A percentile compares a stretch with the other conserved stretches of the same genome.
phyloP scores from a whole-genome alignment of 1,140 invertebrate species.

The Dendrolimus kikuchii region DNA sequence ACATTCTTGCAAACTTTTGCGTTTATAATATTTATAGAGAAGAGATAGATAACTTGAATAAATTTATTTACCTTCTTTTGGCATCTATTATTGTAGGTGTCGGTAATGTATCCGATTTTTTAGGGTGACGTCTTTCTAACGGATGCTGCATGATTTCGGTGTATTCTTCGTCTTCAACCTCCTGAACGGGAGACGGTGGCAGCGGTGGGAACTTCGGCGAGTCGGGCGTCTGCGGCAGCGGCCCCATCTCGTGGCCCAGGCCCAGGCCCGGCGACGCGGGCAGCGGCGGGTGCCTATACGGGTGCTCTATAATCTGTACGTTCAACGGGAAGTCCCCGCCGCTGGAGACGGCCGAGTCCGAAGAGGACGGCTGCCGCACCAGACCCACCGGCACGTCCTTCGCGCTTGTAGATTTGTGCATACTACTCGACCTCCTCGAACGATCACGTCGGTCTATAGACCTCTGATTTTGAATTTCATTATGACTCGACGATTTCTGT shows the following conservation, averaged over 20 bases:
- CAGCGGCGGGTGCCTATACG: slow-evolving; percentile 59
- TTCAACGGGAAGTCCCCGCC: slow-evolving; percentile 67
- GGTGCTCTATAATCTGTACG: slow-evolving; percentile 69
- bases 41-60: slow-evolving; percentile 3
- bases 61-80: slow-evolving; percentile 55
- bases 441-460: slow-evolving; percentile 72
- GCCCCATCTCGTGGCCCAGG: slow-evolving; percentile 61
- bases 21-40: too few relatives aligned
- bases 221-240: slow-evolving; percentile 72
- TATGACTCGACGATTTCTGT: slow-evolving; percentile 74
- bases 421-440: slow-evolving; percentile 71
- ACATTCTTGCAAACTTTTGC: too few relatives aligned
- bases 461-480: slow-evolving; percentile 72
- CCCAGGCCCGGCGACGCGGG: slow-evolving; percentile 48
- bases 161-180: slow-evolving; percentile 80
- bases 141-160: slow-evolving; percentile 75
- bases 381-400: slow-evolving; percentile 77
- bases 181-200: slow-evolving; percentile 83
- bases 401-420: slow-evolving; percentile 79
- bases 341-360: slow-evolving; percentile 63
- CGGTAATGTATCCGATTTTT: slow-evolving; percentile 72
- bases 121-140: slow-evolving; percentile 60
- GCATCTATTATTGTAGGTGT: slow-evolving; percentile 43
- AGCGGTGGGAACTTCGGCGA: slow-evolving; percentile 84
- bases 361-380: slow-evolving; percentile 63